Base-by-base conservation (phyloP, 2,888 invertebrate species). In the Conus canariensis region DNA sequence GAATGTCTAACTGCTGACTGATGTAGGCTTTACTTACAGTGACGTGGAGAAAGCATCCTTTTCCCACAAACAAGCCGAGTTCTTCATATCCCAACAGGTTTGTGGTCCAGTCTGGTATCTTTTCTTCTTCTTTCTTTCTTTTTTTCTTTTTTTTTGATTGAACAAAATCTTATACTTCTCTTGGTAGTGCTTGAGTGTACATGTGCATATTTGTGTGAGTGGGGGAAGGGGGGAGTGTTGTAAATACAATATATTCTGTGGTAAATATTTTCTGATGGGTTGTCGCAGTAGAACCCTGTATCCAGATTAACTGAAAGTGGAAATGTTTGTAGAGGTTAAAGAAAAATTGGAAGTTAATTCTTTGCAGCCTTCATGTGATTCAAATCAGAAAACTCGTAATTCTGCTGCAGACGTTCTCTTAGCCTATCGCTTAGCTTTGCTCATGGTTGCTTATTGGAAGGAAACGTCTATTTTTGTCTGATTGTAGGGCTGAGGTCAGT, bases 21-120 rank as follows among this genome's bases (percentile, higher is more conserved):
- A 80, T 80, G 25, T 30, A 80, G 77, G 6, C 16, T 30, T 16
- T 80, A 45, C 30, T 83, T 91, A 45, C 92, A 25, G 60, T 60
- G 74, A 80, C 8, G 82, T 86, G 85, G 85, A 85, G 45, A 92
- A 93, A 85, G 93, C 94, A 74, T 93, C 93, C 82, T 94, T 94
- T 85, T 98, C 98, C 1, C 97, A 98, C 92, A 97, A 98, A 94
- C 98, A 99, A 96, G 98, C 98, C 0, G 98, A 99, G 96, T 97
- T 98, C 87, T 98, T 98, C 95, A 98, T 98, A 90, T 98, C 98
- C 0, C 98, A 98, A 94, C 98, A 99, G 94, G 96, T 95, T 90
- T 74, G 82, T 58, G 56, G 9, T n/a, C 22, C 7, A 6, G 10
- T 25, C 19, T 14, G 64, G 64, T 14, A 77, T 25, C 9, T 56